These are phyloP conservation scores for Dasyurus viverrinus DNA, from an alignment of 2,113 vertebrate species.

Conservation along the genomic window DNA sequence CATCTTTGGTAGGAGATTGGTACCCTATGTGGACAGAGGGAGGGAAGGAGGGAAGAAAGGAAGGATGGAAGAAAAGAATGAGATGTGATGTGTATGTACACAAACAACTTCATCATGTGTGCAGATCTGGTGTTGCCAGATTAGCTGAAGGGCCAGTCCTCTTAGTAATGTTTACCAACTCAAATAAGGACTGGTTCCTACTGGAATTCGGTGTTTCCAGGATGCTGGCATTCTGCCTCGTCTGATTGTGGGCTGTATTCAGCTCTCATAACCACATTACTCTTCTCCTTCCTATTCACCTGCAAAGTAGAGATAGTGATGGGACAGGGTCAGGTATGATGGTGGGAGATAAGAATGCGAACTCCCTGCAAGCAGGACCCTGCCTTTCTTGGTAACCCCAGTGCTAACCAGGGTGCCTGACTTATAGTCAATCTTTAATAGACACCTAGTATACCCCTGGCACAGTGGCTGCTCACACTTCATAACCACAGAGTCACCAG, in stretches of 20 bases:
- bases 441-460: not conserved
- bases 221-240: not conserved
- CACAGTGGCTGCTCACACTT: not conserved
- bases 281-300: not conserved
- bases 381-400: not conserved
- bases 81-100: not conserved
- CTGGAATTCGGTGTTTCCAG: not conserved
- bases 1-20: no score
- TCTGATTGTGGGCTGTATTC: not conserved
- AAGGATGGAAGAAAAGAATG: not conserved
- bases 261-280: not conserved
- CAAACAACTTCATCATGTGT: not conserved
- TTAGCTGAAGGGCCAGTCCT: not conserved
- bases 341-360: not conserved
- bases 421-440: no score
- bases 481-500: not conserved
- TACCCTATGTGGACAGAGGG: no score
- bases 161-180: not conserved
- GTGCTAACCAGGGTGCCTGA: not conserved
- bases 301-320: not conserved
- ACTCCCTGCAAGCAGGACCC: not conserved
- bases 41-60: no score
- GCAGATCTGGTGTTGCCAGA: not conserved
- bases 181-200: not conserved
- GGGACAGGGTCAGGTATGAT: not conserved